Conservation (phyloP, 92 coral and sea anemone species). For the Paragorgia papillata region DNA sequence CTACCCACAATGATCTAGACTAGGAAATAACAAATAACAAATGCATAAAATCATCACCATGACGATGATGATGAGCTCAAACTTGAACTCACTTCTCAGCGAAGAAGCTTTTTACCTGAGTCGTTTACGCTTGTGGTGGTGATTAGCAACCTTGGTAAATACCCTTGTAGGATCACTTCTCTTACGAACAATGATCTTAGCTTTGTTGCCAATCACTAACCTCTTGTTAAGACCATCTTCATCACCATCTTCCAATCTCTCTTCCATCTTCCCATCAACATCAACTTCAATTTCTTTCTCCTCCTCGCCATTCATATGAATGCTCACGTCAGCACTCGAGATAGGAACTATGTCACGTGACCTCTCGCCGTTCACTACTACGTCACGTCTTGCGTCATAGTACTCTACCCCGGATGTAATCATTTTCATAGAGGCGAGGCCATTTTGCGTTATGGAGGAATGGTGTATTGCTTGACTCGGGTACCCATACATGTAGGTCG, state of each 20-base stretch:
- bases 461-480: conserved; percentile 38
- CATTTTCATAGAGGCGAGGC: conserved; percentile 16
- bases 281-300: conserved; percentile 30
- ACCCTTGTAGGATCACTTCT: conserved; percentile 28
- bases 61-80: too few relatives aligned
- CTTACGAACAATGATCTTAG: conserved; percentile 38
- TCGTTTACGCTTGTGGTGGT: conserved; percentile 38
- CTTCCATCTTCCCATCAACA: conserved; percentile 14
- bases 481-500: conserved; percentile 43
- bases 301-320: conserved; percentile 2
- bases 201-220: conserved; percentile 37
- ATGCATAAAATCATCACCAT: not conserved
- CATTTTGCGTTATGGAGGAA: conserved; percentile 27
- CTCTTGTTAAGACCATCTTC: conserved; percentile 25
- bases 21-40: not conserved
- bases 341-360: conserved; percentile 26
- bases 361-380: not conserved
- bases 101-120: not conserved
- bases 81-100: not conserved
- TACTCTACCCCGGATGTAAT: conserved; percentile 12
- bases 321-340: not conserved
- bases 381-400: conserved; percentile 36
- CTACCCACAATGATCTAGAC: not conserved
- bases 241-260: conserved; percentile 11
- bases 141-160: not conserved